Conservation (phyloP, 1,140 invertebrate genomes). For the Ceratosolen fusciceps region DNA sequence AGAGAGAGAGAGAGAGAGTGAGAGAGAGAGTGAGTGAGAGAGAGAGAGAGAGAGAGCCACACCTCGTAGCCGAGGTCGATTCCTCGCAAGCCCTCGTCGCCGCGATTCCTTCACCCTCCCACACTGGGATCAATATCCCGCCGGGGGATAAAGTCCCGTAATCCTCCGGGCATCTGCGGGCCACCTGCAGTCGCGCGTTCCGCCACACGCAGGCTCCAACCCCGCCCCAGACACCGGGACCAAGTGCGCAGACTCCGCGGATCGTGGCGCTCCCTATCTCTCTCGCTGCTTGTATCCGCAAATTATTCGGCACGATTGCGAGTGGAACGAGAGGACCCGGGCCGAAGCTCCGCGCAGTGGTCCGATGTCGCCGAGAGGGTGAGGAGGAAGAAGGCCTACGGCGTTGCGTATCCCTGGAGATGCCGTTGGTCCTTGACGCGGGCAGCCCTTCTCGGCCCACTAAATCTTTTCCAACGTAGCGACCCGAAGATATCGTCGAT, state of each 20-base stretch:
- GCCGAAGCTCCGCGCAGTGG: too few species aligned
- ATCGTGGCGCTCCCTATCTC: neutral
- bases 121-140: constrained; percentile 72
- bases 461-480: too few species aligned
- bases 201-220: constrained; percentile 58
- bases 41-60: neutral
- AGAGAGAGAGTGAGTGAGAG: neutral
- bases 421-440: neutral
- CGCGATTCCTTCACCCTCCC: constrained; percentile 10
- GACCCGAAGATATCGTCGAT: too few species aligned
- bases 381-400: too few species aligned
- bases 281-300: too few species aligned
- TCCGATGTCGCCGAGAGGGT: too few species aligned
- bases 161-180: constrained; percentile 68
- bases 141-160: constrained; percentile 69
- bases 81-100: constrained; percentile 22
- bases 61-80: constrained; percentile 3
- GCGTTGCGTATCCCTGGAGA: too few species aligned
- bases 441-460: neutral
- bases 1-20: neutral
- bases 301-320: constrained; percentile 39
- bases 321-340: constrained; percentile 65
- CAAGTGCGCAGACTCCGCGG: constrained; percentile 18
- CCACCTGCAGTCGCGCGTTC: constrained; percentile 71
- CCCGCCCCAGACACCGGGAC: neutral